Conservation (phyloP, 2,113 vertebrate species). For the Eubucco bourcierii region DNA sequence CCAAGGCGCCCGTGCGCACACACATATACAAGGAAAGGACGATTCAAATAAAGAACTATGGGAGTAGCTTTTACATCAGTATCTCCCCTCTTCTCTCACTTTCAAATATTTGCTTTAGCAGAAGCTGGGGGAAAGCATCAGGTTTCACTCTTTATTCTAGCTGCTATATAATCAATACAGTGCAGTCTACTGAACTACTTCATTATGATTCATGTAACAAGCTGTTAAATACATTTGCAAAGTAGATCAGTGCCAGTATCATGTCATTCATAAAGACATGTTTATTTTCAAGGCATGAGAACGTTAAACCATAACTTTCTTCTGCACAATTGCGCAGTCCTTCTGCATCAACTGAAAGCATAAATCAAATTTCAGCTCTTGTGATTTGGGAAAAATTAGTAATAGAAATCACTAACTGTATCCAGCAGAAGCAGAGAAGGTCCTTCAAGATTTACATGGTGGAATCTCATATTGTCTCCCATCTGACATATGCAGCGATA, state of each 20-base stretch:
- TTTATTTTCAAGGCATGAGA: constrained; percentile 10
- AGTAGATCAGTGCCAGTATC: neutral
- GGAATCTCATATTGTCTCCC: neutral
- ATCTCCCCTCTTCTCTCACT: neutral
- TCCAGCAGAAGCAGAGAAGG: neutral
- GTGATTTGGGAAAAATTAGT: neutral
- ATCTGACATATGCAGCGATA: neutral
- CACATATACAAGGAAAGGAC: neutral
- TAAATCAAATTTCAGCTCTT: neutral
- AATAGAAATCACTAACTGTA: neutral
- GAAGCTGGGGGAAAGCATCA: neutral
- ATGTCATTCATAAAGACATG: neutral
- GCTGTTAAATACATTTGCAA: constrained; percentile 23
- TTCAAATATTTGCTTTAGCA: neutral
- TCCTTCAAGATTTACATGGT: neutral
- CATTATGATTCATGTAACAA: constrained; percentile 21
- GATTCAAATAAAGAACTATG: neutral
- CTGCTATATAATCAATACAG: neutral
- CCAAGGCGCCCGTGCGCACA: too few relatives aligned
- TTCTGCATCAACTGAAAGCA: neutral
- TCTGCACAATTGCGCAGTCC: neutral
- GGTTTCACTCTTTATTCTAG: neutral
- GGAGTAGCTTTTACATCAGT: neutral
- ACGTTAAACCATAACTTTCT: neutral
- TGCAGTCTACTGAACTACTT: neutral